Base-by-base conservation (phyloP, 2,797 vertebrate species). In the Sebastes miniatus region DNA sequence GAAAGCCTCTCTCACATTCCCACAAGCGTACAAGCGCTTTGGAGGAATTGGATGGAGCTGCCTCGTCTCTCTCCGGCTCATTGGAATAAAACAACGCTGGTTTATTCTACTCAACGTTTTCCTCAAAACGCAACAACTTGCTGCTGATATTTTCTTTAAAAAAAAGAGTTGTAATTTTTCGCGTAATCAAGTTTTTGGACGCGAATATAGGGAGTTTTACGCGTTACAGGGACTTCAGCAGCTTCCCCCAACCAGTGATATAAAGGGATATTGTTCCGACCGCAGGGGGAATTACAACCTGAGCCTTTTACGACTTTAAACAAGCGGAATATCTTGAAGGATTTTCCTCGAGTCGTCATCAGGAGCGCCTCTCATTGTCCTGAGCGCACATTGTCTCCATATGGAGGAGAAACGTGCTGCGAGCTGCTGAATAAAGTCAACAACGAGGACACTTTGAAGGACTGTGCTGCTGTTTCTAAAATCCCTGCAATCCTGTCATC, bases 1-100 rank as follows among this genome's bases (percentile, higher is more conserved):
- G 66, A 61, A 83, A 87, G 58, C 84, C 66, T 85, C 66, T 85
- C 88, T 80, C 80, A 24, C 84, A 78, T 91, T 91, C 82, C 80
- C 87, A 88, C 77, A 80, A 88, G 78, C 80, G 29, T 20, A 68
- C 57, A 71, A 9, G 85, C 86, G 85, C 89, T 79, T 78, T 70
- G 69, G 83, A 89, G 66, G 80, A 80, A 82, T 25, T 79, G 83
- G 70, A 88, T 73, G 84, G 47, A 79, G 84, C 85, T 29, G 74
- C 76, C 27, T 83, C 75, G 58, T 81, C 76, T 85, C 68, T 78
- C 71, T 56, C 57, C 50, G 3, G 22, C 47, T 81, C 73, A 70
- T 29, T 77, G 83, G 85, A 83, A 25, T 58, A 68, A 80, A 85
- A 84, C 73, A 69, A 39, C 16, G 47, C 13, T 8, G n/a, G 4